Evolutionary conservation across 2,797 vertebrate species (phyloP), one percentile per base, ranked within the genome.

Genomic region (Gouania willdenowi): DNA sequence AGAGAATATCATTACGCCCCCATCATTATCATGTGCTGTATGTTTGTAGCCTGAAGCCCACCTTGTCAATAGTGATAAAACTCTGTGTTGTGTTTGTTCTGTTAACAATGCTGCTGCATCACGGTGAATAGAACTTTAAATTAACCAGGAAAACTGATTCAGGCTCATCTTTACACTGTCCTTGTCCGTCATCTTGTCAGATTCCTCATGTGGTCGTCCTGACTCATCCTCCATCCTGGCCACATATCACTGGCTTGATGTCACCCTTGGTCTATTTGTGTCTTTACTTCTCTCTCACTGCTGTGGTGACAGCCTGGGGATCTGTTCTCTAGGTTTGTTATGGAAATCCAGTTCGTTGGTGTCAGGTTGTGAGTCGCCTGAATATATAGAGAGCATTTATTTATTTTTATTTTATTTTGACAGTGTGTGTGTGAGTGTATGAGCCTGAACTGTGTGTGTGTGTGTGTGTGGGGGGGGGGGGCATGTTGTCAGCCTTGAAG

Each of bases 141-240:
- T n/a, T n/a, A 50, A 46, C 51, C 45, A 16, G 35, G 29, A 41
- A n/a, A 49, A 21, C 32, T 58, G 57, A 66, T 66, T 33, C 8
- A 35, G 62, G 63, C 50, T 19, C 69, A 71, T 76, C 70, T 66
- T n/a, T 65, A 47, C 59, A 37, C 35, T 36, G n/a, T n/a, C n/a
- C n/a, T 45, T 46, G 29, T 41, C 66, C 71, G 62, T 77, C 66
- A 74, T 60, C 55, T 27, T 71, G 70, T 77, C 72, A 79, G 61
- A 27, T 11, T 48, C 38, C 56, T 59, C 56, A 13, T 58, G 64
- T 51, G 15, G 22, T 41, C 66, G 41, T 41, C 66, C 71, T 53
- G 35, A 55, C 49, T 48, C 25, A 51, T 69, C 35, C 16, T 44
- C 58, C 56, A 47, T 35, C 55, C 35, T 59, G 62, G 74, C 78